Percentiles rank a stretch among this genome's conserved stretches.
Evolutionary conservation across 2,888 invertebrate species (phyloP).

Genomic region (Megastigmus dorsalis): DNA sequence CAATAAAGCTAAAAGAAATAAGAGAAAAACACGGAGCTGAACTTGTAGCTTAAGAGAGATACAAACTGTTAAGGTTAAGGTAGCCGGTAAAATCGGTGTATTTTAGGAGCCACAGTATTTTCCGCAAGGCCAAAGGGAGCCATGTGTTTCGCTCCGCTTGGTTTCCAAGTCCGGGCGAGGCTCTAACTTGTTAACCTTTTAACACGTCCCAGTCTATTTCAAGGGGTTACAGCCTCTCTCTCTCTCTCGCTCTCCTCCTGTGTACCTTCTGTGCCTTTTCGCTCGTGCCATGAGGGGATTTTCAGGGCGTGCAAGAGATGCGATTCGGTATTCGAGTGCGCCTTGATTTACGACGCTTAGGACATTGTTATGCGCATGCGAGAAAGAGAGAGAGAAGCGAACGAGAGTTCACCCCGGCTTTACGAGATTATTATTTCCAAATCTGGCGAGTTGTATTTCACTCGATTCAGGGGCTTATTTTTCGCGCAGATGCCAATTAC

Average conservation of each 20-base stretch:
- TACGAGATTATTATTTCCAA: constrained; percentile 49
- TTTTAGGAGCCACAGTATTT: constrained; percentile 30
- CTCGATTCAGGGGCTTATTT: constrained; percentile 1
- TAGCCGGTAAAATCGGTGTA: constrained; percentile 35
- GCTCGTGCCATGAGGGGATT: not conserved
- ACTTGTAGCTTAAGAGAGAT: too few relatives aligned
- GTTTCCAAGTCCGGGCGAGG: not conserved
- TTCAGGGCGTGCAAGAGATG: constrained; percentile 2
- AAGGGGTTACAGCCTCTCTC: constrained; percentile 11
- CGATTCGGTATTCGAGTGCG: constrained; percentile 22
- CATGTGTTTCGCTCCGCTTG: constrained; percentile 25
- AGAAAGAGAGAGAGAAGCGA: not conserved
- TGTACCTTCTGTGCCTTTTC: not conserved
- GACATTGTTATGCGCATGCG: constrained; percentile 28
- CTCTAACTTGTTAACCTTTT: constrained; percentile 49
- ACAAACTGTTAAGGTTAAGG: constrained; percentile 48
- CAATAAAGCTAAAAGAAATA: too few relatives aligned
- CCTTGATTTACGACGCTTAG: constrained; percentile 47
- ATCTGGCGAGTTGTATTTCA: constrained; percentile 41
- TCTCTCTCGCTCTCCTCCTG: not conserved
- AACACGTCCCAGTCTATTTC: constrained; percentile 42
- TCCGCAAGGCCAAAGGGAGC: constrained; percentile 35
- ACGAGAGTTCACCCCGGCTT: not conserved
- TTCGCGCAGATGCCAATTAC: constrained; percentile 34
- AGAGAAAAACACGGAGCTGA: too few relatives aligned